A percentile compares a stretch with the other conserved stretches of the same genome.
Evolutionary conservation across 1,140 invertebrate genomes (phyloP).

Genomic region (Latrodectus geometricus): DNA sequence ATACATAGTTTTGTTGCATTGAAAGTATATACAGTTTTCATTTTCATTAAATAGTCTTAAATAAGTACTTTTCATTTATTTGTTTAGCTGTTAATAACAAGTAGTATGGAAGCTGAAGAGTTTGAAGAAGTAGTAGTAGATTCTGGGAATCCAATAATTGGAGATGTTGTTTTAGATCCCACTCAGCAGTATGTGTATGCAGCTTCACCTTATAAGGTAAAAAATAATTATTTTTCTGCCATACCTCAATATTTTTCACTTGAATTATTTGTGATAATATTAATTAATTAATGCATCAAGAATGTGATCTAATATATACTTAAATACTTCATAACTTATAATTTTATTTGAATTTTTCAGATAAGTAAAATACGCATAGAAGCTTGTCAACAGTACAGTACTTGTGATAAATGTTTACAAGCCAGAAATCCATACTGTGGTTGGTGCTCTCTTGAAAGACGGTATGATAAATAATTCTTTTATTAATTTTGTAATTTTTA

Average conservation of each 20-base stretch:
- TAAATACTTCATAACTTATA: neutral
- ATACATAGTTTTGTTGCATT: too few relatives aligned
- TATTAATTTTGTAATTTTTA: conserved; percentile 2
- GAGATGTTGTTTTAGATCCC: conserved; percentile 84
- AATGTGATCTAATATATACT: neutral
- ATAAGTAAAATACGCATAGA: conserved; percentile 93
- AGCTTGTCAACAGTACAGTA: conserved; percentile 87
- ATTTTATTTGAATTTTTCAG: conserved; percentile 68
- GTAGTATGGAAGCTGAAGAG: conserved; percentile 75
- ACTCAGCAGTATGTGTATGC: conserved; percentile 81
- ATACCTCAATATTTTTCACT: neutral
- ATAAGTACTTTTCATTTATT: neutral
- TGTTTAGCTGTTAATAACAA: conserved; percentile 75
- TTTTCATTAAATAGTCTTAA: too few relatives aligned
- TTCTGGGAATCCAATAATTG: conserved; percentile 79
- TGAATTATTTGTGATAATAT: too few relatives aligned
- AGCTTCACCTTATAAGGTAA: conserved; percentile 77
- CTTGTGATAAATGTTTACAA: conserved; percentile 90
- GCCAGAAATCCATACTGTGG: conserved; percentile 97
- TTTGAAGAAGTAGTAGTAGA: conserved; percentile 84
- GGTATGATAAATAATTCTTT: conserved; percentile 69
- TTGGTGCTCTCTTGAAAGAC: conserved; percentile 96
- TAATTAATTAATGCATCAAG: neutral
- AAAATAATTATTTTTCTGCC: neutral
- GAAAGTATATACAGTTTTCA: too few relatives aligned